phyloP scores from a whole-genome alignment of 2,888 invertebrate genomes.

The Electrophaes corylata region DNA sequence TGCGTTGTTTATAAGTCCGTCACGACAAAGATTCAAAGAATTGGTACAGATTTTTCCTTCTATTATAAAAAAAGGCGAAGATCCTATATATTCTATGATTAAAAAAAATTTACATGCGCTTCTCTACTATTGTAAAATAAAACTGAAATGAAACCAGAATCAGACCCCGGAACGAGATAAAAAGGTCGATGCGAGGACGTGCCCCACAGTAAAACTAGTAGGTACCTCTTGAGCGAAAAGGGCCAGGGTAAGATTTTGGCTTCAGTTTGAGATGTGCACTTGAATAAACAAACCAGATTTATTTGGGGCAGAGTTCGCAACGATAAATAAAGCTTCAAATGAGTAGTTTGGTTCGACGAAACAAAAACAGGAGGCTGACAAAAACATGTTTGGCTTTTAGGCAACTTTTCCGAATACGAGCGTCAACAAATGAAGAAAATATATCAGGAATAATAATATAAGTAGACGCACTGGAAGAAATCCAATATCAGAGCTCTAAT shows the following conservation, averaged over 20 bases:
- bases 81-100: too few species aligned
- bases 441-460: slow-evolving; percentile 31
- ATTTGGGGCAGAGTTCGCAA: slow-evolving; percentile 18
- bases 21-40: too few species aligned
- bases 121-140: slow-evolving; percentile 5
- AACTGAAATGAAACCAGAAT: slow-evolving; percentile 22
- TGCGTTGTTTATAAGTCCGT: too few species aligned
- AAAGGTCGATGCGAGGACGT: slow-evolving; percentile 56
- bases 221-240: slow-evolving; percentile 38
- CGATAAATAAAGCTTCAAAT: slow-evolving; percentile 25
- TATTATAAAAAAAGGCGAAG: not conserved
- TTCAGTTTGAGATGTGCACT: slow-evolving; percentile 42
- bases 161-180: slow-evolving; percentile 55
- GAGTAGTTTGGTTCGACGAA: slow-evolving; percentile 33
- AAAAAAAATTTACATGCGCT: not conserved
- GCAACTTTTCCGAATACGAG: slow-evolving; percentile 11
- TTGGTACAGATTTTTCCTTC: not conserved
- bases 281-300: slow-evolving; percentile 43
- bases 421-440: slow-evolving; percentile 32
- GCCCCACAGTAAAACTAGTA: slow-evolving; percentile 52
- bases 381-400: slow-evolving; percentile 23
- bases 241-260: slow-evolving; percentile 38
- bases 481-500: slow-evolving; percentile 38
- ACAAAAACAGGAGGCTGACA: slow-evolving; percentile 32
- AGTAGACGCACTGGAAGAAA: slow-evolving; percentile 25